Evolutionary conservation across 2,113 vertebrate genomes (phyloP), one percentile per base, ranked within the genome.

Genomic region (Pteronura brasiliensis): DNA sequence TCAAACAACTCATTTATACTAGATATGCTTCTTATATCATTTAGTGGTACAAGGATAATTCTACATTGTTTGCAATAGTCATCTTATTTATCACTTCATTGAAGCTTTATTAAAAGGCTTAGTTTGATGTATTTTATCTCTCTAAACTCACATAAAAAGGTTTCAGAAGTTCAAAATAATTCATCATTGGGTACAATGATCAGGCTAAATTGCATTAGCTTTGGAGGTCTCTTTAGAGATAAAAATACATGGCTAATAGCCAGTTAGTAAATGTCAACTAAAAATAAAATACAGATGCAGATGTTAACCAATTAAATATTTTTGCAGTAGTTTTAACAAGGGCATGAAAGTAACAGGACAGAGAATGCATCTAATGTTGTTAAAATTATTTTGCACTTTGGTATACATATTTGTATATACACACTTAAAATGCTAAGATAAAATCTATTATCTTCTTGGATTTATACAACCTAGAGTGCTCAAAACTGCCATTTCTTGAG

Each of bases 71-170:
- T 96, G 4, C 25, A 71, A n/a, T 23, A 87, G 67, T 36, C 36
- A 21, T 72, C 59, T 90, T 52, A 92, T 97, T 90, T 92, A 95
- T 92, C 49, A 80, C 0, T 14, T 15, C n/a, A 65, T 34, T 95
- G 65, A 86, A 80, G 20, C 81, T 17, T 76, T 93, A 79, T 90
- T 59, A 96, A 65, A 89, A 52, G 34, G 23, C 61, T 97, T 61
- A 67, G 42, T 96, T 95, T 86, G 91, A 83, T 83, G 85, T 94
- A 59, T 85, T 98, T 95, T 90, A 65, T 87, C 95, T 93, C 34
- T 97, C 44, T 95, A 96, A 88, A 94, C 42, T 97, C 84, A 44
- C 71, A 97, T 81, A 90, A 98, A 96, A 93, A 90, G 87, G 42
- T 6, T 21, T 31, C 9, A 92, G 55, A 97, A 97, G 81, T 96